Evolutionary conservation across 1,140 invertebrate species (phyloP), one percentile per base, ranked within the genome.

Genomic region (Diorhabda elongata): DNA sequence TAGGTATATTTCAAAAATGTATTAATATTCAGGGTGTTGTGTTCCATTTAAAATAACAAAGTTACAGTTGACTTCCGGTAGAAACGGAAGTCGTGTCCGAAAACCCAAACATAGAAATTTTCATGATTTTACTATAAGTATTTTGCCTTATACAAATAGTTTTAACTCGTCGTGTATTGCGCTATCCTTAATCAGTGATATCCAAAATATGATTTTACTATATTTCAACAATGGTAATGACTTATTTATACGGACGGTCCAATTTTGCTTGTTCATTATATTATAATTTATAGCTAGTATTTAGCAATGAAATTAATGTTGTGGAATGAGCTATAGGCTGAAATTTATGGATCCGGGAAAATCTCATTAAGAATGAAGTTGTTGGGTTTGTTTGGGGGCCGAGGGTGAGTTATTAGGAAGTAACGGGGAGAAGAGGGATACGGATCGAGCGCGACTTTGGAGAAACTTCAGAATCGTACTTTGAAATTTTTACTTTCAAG

Each of bases 311-410:
- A 81, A 79, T 81, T 80, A 81, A 79, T 80, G 80, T 81, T 77
- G 71, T 77, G 79, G 80, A 81, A 80, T 81, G 79, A 79, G 78
- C 76, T 78, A 79, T 81, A 77, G 79, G 76, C 77, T 75, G 77
- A 79, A 80, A 81, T 81, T 81, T 80, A 81, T 81, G 79, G 79
- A 81, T 79, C 78, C 78, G 79, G 78, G 78, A 77, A 80, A 79
- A 81, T 80, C 79, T 81, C 79, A 81, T 81, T 81, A 81, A 80
- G 79, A 81, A 81, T 80, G 79, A 77, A 79, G 78, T 79, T 79
- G 78, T 79, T 78, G 78, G 77, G 78, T 77, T 79, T 78, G 77
- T 79, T 75, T 75, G 65, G 73, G 76, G 74, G 71, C 62, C 66
- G 56, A 58, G 73, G 69, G 52, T 60, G 68, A 61, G 62, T 71